Evolutionary conservation across 2,888 invertebrate species (phyloP), one percentile per base, ranked within the genome.

Genomic region (Syrphus vitripennis): DNA sequence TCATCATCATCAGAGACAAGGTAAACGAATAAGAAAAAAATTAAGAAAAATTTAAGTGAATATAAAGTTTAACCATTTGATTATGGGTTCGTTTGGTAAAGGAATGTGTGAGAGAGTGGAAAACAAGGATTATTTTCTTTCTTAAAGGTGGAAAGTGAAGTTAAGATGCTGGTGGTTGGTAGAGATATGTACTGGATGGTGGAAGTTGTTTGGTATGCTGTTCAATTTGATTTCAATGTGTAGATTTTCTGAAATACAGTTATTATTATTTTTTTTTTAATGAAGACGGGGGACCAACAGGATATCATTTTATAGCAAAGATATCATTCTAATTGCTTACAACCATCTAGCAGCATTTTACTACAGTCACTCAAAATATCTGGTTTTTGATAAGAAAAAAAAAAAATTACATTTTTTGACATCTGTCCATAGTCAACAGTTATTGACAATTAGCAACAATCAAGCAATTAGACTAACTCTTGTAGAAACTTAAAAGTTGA

Each of bases 11-110:
- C 3, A 55, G 67, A 37, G 24, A 29, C 26, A 48, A 61, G 31
- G 24, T 50, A 74, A 40, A 67, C 40, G 59, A 72, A 61, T 16
- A 55, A 81, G 65, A n/a, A 77, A n/a, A 77, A 69, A 86, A 75
- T 80, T 75, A 80, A 57, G 48, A 75, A 77, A 72, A 72, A n/a
- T n/a, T n/a, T 76, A 76, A 76, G 50, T 76, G 71, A 84, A 72
- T 76, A 72, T 76, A 76, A 82, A 77, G 69, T 78, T 81, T 67
- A 77, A 71, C 71, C 72, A 72, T 81, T 67, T 81, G 81, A 84
- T 81, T 81, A 84, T 57, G 84, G 81, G 67, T 55, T 81, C 45
- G 50, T 48, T n/a, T n/a, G n/a, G n/a, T 12, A 4, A 9, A 65
- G 48, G 81, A 59, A 45, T 29, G 16, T 12, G 12, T 10, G 14